These are phyloP conservation scores for Parazoanthus swiftii DNA, from an alignment of 92 coral and sea anemone species.

Conservation along the genomic window DNA sequence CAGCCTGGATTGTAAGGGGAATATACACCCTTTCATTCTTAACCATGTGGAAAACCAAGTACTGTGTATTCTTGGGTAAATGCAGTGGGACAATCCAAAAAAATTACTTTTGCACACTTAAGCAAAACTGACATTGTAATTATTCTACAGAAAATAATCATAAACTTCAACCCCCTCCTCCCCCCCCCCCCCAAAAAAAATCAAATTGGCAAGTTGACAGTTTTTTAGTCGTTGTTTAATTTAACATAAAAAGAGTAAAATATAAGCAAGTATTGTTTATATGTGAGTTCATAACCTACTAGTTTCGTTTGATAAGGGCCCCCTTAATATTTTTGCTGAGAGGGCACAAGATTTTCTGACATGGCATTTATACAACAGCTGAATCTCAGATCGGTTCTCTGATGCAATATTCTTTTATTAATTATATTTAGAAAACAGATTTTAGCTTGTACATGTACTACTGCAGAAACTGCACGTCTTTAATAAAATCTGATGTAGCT, in stretches of 20 bases:
- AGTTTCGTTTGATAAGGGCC: background rate
- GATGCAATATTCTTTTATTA: background rate
- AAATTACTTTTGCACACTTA: too few species aligned
- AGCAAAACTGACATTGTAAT: too few species aligned
- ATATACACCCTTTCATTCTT: too few species aligned
- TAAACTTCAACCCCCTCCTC: too few species aligned
- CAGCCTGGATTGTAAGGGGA: background rate
- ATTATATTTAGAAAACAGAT: background rate
- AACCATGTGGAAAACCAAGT: too few species aligned
- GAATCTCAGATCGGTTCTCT: background rate
- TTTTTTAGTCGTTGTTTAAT: background rate
- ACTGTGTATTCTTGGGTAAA: too few species aligned
- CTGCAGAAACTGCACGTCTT: background rate
- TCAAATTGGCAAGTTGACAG: background rate
- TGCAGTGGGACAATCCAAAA: too few species aligned
- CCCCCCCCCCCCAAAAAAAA: too few species aligned
- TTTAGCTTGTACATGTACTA: background rate
- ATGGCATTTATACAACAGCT: background rate
- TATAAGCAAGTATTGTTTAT: background rate
- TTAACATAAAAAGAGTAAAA: too few species aligned
- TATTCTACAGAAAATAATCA: too few species aligned
- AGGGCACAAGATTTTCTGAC: background rate
- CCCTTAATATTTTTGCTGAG: background rate
- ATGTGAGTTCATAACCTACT: background rate
- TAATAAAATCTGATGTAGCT: background rate